These are phyloP conservation scores for Euphydryas editha DNA, from an alignment of 2,888 invertebrate species.

Conservation along the genomic window DNA sequence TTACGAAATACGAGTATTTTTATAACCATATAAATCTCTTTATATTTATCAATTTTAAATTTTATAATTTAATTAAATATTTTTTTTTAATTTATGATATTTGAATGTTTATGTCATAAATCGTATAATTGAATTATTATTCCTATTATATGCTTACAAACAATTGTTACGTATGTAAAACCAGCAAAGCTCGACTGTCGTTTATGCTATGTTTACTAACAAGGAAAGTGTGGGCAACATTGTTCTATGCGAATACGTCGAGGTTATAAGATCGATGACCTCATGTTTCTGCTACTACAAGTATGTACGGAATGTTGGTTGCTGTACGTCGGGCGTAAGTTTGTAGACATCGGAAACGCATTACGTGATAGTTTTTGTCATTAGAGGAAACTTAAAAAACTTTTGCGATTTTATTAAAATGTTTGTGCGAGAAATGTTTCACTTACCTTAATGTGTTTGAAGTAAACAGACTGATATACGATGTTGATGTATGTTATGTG, in stretches of 20 bases:
- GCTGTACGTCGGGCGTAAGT: slow-evolving; percentile 8
- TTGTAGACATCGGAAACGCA: slow-evolving; percentile 11
- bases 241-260: slow-evolving; percentile 21
- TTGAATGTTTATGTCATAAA: too few species aligned
- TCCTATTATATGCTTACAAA: too few species aligned
- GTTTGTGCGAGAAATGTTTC: not conserved
- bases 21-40: too few species aligned
- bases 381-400: not conserved
- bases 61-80: too few species aligned
- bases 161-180: not conserved
- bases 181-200: not conserved
- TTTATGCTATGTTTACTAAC: slow-evolving; percentile 13
- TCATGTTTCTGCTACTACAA: slow-evolving; percentile 15
- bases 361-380: slow-evolving; percentile 1
- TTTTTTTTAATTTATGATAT: too few species aligned
- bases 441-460: too few species aligned
- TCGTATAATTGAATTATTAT: too few species aligned
- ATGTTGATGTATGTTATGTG: too few species aligned
- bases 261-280: slow-evolving; percentile 21
- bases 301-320: slow-evolving; percentile 15
- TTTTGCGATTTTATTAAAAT: not conserved
- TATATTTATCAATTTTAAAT: too few species aligned
- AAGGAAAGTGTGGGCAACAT: slow-evolving; percentile 22
- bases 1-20: too few species aligned
- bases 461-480: too few species aligned